Percentiles rank a stretch among this genome's conserved stretches.
Conservation (phyloP, 2,888 invertebrate genomes). For the Lithodes maja region DNA sequence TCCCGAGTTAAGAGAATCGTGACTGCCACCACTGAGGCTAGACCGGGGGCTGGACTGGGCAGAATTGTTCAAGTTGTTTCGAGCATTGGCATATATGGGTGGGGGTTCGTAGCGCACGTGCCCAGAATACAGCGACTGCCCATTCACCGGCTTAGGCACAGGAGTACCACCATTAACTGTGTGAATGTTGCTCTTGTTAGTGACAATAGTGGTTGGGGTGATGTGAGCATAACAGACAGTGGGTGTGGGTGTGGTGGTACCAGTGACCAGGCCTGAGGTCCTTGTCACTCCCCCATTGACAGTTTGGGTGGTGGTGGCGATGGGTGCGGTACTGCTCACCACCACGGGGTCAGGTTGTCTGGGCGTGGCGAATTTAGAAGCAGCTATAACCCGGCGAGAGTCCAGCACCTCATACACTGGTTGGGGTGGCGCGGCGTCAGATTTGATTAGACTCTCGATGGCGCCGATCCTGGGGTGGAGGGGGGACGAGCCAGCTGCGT, state of each 20-base stretch:
- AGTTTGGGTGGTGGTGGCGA: slow-evolving; percentile 1
- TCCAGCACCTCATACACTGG: slow-evolving; percentile 56
- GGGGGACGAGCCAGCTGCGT: slow-evolving; percentile 15
- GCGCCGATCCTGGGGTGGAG: slow-evolving; percentile 58
- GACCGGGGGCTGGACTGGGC: slow-evolving; percentile 70
- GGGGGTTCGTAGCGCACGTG: slow-evolving; percentile 70
- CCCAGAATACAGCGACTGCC: slow-evolving; percentile 68
- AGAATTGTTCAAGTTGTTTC: slow-evolving; percentile 56
- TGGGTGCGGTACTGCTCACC: not conserved
- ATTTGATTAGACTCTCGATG: slow-evolving; percentile 65
- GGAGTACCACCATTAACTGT: slow-evolving; percentile 39
- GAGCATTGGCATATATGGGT: slow-evolving; percentile 62
- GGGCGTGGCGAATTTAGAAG: slow-evolving; percentile 86
- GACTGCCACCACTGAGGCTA: slow-evolving; percentile 68
- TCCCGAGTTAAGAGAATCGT: slow-evolving; percentile 68
- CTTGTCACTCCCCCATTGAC: slow-evolving; percentile 33
- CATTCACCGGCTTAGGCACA: slow-evolving; percentile 57
- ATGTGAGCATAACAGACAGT: slow-evolving; percentile 50
- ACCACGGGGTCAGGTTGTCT: slow-evolving; percentile 80
- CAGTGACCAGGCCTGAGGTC: slow-evolving; percentile 29
- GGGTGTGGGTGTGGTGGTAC: slow-evolving; percentile 23
- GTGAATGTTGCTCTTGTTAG: slow-evolving; percentile 25
- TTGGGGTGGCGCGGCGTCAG: not conserved
- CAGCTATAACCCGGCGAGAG: slow-evolving; percentile 78
- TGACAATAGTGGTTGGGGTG: slow-evolving; percentile 40